Evolutionary conservation across 2,113 vertebrate species (phyloP).

Genomic region (Paradoxurus hermaphroditus): DNA sequence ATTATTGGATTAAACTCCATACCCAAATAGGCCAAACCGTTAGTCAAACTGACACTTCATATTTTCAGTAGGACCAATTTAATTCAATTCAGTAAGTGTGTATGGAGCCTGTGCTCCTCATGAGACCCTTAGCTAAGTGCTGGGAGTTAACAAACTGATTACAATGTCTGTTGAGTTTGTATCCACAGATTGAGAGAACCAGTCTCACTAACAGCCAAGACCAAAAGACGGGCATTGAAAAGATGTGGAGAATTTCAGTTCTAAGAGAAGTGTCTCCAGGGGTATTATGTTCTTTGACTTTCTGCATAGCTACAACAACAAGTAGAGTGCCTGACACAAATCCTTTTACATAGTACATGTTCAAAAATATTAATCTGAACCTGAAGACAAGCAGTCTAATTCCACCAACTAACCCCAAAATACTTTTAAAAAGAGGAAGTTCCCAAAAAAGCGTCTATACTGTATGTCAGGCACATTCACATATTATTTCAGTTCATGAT

Average conservation of each 20-base stretch:
- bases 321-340: neutral
- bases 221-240: neutral
- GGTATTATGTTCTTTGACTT: neutral
- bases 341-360: neutral
- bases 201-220: neutral
- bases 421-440: neutral
- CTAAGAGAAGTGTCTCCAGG: neutral
- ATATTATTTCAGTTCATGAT: neutral
- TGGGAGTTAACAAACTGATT: neutral
- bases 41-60: slow-evolving; percentile 5
- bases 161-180: neutral
- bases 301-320: neutral
- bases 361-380: neutral
- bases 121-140: neutral
- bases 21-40: neutral
- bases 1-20: neutral
- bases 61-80: neutral
- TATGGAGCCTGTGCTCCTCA: neutral
- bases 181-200: neutral
- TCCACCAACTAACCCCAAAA: slow-evolving; percentile 12
- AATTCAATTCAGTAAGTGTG: neutral
- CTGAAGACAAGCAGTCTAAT: neutral
- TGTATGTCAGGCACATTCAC: neutral
- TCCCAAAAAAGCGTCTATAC: neutral
- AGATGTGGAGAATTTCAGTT: neutral